phyloP scores from a whole-genome alignment of 2,888 invertebrate species.

The Resseliella maxima region DNA sequence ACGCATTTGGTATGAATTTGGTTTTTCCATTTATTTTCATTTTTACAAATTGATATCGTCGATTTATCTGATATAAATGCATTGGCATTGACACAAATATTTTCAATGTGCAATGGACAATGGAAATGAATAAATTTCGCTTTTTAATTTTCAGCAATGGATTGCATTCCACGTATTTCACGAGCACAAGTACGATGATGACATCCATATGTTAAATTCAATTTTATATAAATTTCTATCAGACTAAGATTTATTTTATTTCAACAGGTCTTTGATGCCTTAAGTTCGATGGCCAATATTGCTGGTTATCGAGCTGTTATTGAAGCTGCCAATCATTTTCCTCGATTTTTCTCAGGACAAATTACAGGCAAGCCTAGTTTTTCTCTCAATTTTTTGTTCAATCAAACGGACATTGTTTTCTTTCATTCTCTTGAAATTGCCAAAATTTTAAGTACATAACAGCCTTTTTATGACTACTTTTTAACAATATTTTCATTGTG shows the following conservation, averaged over 20 bases:
- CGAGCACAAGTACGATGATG: constrained; percentile 74
- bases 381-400: not conserved
- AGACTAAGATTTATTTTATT: no score
- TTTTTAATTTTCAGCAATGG: constrained; percentile 76
- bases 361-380: constrained; percentile 71
- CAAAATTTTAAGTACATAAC: no score
- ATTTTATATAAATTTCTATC: not conserved
- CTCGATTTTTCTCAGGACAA: constrained; percentile 90
- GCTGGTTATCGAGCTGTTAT: constrained; percentile 89
- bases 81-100: not conserved
- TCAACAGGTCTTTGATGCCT: constrained; percentile 79
- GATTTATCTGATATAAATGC: not conserved
- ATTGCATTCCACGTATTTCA: constrained; percentile 87
- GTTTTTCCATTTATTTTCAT: not conserved
- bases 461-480: no score
- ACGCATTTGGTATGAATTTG: constrained; percentile 78
- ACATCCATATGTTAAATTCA: not conserved
- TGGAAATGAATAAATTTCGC: not conserved
- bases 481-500: not conserved
- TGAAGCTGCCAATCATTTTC: constrained; percentile 89
- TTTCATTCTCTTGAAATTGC: no score
- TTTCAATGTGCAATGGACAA: not conserved
- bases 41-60: not conserved
- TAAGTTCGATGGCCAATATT: constrained; percentile 93
- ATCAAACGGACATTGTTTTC: not conserved